Evolutionary conservation across 2,797 vertebrate genomes (phyloP).

Genomic region (Gymnopithys bicolor): DNA sequence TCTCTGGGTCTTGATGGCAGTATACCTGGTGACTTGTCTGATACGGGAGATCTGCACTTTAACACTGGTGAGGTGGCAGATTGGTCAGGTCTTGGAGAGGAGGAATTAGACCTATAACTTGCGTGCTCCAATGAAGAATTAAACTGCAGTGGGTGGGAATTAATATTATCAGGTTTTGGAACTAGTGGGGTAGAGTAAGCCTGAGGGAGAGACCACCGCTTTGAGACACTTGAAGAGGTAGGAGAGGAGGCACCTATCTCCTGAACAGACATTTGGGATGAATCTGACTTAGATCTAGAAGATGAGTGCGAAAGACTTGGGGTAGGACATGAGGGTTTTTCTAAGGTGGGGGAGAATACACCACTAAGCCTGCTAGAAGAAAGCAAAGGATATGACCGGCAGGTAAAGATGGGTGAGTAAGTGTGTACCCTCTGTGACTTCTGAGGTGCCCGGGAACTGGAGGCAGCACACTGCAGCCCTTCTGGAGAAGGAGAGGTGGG

Average conservation of each 20-base stretch:
- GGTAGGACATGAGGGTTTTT: constrained; percentile 41
- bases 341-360: background rate
- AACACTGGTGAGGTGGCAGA: constrained; percentile 4
- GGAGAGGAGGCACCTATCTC: background rate
- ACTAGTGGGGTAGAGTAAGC: background rate
- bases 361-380: constrained; percentile 9
- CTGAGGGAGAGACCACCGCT: background rate
- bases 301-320: constrained; percentile 28
- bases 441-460: background rate
- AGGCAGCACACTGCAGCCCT: background rate
- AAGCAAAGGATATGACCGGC: constrained; percentile 34
- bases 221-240: background rate
- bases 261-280: background rate
- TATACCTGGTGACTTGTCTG: constrained; percentile 78
- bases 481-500: constrained; percentile 35
- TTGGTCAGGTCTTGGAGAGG: constrained; percentile 46
- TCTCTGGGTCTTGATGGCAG: constrained; percentile 82
- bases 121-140: constrained; percentile 2
- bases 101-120: constrained; percentile 26
- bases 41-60: constrained; percentile 75
- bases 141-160: background rate
- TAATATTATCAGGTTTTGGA: background rate
- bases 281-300: constrained; percentile 14
- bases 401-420: constrained; percentile 61
- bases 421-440: constrained; percentile 48